Evolutionary conservation across 2,113 vertebrate genomes (phyloP).

Genomic region (Shinisaurus crocodilurus): DNA sequence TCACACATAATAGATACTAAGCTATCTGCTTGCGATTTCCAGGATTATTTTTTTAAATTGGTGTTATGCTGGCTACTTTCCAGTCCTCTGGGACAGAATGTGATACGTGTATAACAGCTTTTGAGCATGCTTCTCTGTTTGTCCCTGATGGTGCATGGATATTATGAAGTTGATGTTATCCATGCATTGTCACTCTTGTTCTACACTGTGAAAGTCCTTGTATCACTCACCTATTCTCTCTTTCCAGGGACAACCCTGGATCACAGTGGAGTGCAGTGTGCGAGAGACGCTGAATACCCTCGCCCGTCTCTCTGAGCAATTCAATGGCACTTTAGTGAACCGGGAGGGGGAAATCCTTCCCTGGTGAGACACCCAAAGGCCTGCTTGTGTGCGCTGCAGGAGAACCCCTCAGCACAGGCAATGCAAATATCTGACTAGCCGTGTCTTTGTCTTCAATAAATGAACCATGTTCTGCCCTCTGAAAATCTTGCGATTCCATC

Average conservation of each 20-base stretch:
- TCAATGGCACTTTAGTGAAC: slow-evolving; percentile 42
- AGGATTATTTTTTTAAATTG: no score
- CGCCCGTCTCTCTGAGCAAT: slow-evolving; percentile 54
- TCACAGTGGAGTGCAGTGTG: slow-evolving; percentile 51
- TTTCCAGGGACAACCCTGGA: slow-evolving; percentile 33
- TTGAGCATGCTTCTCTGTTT: no score
- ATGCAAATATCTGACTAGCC: rapidly evolving
- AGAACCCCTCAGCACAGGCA: neutral
- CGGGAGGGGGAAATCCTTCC: slow-evolving; percentile 30
- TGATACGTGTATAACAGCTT: no score
- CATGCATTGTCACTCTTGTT: no score
- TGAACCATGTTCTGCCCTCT: neutral
- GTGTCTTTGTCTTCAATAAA: slow-evolving; percentile 25
- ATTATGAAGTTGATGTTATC: no score
- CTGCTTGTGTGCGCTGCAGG: neutral
- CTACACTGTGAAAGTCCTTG: no score
- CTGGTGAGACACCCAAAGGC: slow-evolving; percentile 49
- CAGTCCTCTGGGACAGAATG: no score
- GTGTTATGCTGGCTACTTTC: no score
- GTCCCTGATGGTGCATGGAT: no score
- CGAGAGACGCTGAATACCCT: slow-evolving; percentile 64
- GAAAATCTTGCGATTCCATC: neutral
- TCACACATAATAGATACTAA: no score
- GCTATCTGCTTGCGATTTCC: no score
- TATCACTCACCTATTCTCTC: neutral